Percentiles rank a stretch among this genome's conserved stretches.
phyloP scores from a whole-genome alignment of 2,888 invertebrate species.

The Rotaria sp. region DNA sequence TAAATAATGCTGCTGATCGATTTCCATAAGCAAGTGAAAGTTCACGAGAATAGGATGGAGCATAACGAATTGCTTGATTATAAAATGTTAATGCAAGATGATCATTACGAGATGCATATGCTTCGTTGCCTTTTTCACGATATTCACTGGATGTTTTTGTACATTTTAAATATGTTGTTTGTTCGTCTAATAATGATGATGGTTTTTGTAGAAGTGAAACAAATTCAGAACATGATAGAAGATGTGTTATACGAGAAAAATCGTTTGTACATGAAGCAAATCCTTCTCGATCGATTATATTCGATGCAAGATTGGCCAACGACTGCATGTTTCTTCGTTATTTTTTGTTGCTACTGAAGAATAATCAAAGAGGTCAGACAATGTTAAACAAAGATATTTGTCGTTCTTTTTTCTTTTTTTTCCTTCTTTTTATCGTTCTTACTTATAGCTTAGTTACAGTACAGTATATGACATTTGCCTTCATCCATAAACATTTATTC shows the following conservation, averaged over 20 bases:
- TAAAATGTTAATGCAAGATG: not conserved
- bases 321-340: not conserved
- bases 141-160: not conserved
- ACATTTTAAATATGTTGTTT: not conserved
- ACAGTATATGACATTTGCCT: not conserved
- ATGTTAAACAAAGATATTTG: not conserved
- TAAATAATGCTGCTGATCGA: constrained; percentile 1
- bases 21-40: not conserved
- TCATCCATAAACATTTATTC: not conserved
- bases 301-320: not conserved
- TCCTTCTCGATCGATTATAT: not conserved
- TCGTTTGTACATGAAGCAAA: constrained; percentile 6
- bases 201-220: not conserved
- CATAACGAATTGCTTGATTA: not conserved
- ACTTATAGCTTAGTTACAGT: not conserved
- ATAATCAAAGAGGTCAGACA: not conserved
- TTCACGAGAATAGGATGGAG: not conserved
- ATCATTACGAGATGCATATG: not conserved
- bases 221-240: not conserved
- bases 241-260: not conserved
- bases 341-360: not conserved
- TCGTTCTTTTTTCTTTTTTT: not conserved
- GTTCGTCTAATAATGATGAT: not conserved
- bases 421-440: not conserved
- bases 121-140: not conserved